Base-by-base conservation (phyloP, 2,797 vertebrate species). In the Karalla daura region DNA sequence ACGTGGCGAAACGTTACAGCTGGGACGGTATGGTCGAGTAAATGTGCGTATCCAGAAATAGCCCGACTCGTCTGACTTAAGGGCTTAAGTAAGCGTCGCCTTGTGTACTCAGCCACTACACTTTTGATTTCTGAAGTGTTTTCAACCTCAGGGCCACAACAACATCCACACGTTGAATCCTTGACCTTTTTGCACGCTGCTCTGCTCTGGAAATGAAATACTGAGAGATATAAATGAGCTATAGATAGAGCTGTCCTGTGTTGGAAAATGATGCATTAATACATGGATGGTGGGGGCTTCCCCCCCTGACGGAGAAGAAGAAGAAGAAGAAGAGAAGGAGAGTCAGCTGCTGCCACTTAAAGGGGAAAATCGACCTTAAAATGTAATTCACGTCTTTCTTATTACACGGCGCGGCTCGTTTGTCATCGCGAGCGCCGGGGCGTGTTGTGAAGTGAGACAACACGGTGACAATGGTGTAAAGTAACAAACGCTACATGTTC, bases 281-380 rank as follows among this genome's bases (percentile, higher is more conserved):
- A 10, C 27, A 17, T 36, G 44, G 25, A 5, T 53, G 24, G 8
- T 17, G 17, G 51, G 65, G 24, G 10, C 39, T 41, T 35, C 44
- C 28, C 18, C 33, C 4, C 12, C n/a, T n/a, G n/a, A 0, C 1
- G 15, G 10, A 47, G 9, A 17, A 7, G 33, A 45, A 30, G 10
- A 14, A 12, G 33, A 45, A 30, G 10, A 14, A 12, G 10, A 47
- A 7, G 14, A 7, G 33, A 45, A 30, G 10, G 12, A 12, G 5
- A 49, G 35, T 59, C 62, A 60, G 40, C 49, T 62, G 70, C 53
- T 55, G 44, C 60, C 35, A 27, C 18, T 37, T 54, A 44, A 53
- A 37, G 21, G 14, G n/a, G 15, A n/a, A 61, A 11, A 30, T 52
- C 5, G 7, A 12, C n/a, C 28, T 49, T 44, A 25, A 55, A 45